phyloP scores from a whole-genome alignment of 2,888 invertebrate species.

The Hyppa rectilinea region DNA sequence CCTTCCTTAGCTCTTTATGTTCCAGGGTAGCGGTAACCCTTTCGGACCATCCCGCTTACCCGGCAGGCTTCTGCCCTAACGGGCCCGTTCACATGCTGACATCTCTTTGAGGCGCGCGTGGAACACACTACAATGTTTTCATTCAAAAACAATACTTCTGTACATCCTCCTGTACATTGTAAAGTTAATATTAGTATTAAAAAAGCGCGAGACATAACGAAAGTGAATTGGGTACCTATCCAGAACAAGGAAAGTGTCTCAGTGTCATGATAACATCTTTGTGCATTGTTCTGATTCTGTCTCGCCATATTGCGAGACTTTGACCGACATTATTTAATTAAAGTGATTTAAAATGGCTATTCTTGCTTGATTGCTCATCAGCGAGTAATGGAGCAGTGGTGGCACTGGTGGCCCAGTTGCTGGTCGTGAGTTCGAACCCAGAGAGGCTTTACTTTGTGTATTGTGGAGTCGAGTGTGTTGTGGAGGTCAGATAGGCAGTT shows the following conservation, averaged over 20 bases:
- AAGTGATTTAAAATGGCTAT: slow-evolving; percentile 16
- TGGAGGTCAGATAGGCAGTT: too few species aligned
- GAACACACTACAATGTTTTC: neutral
- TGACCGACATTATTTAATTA: slow-evolving; percentile 43
- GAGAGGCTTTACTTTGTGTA: too few species aligned
- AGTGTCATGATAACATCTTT: slow-evolving; percentile 41
- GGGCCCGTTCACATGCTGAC: too few species aligned
- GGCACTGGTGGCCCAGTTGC: too few species aligned
- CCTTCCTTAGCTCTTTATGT: too few species aligned
- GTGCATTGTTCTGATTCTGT: slow-evolving; percentile 44
- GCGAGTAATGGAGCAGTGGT: too few species aligned
- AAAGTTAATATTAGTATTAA: slow-evolving; percentile 21
- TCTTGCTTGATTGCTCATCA: slow-evolving; percentile 24
- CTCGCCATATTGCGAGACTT: slow-evolving; percentile 28
- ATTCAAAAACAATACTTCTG: slow-evolving; percentile 43
- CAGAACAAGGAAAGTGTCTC: slow-evolving; percentile 62
- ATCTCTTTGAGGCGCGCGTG: too few species aligned
- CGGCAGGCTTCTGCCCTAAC: too few species aligned
- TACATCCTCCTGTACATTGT: slow-evolving; percentile 18
- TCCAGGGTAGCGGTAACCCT: too few species aligned
- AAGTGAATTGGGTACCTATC: slow-evolving; percentile 59
- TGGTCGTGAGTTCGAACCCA: too few species aligned
- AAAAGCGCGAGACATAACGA: slow-evolving; percentile 58
- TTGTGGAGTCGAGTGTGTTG: too few species aligned
- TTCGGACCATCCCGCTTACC: too few species aligned